These are phyloP conservation scores for Manacus vitellinus DNA, from an alignment of 2,113 vertebrate species.

Conservation along the genomic window DNA sequence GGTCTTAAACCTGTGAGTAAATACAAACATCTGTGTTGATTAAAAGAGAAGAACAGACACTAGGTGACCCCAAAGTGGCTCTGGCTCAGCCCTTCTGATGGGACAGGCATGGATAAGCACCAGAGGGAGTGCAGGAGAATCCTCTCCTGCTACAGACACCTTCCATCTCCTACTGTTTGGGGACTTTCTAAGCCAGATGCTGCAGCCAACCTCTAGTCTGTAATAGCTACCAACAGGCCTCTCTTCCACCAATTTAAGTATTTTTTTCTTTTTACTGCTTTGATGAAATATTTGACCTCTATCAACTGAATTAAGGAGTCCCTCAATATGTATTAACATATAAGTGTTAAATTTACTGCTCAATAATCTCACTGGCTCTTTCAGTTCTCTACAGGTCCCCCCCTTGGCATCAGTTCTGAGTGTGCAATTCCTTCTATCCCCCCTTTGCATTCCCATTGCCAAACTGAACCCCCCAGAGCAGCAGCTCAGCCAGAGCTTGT, in stretches of 20 bases:
- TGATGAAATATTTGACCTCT: not conserved
- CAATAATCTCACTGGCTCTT: not conserved
- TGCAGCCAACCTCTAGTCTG: not conserved
- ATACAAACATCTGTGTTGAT: not conserved
- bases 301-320: not conserved
- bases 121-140: too few relatives aligned
- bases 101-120: too few relatives aligned
- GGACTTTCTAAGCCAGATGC: not conserved
- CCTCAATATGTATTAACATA: accelerated
- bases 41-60: not conserved
- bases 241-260: not conserved
- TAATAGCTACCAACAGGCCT: not conserved
- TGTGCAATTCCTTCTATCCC: not conserved
- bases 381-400: not conserved
- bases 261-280: not conserved
- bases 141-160: not conserved
- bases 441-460: not conserved
- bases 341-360: not conserved
- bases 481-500: not conserved
- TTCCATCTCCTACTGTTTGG: not conserved
- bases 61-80: not conserved
- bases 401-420: not conserved
- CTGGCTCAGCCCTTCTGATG: not conserved
- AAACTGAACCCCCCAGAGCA: not conserved
- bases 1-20: not conserved